A percentile compares a stretch with the other conserved stretches of the same genome.
Conservation (phyloP, 2,797 vertebrate species). For the Antennarius maculatus region DNA sequence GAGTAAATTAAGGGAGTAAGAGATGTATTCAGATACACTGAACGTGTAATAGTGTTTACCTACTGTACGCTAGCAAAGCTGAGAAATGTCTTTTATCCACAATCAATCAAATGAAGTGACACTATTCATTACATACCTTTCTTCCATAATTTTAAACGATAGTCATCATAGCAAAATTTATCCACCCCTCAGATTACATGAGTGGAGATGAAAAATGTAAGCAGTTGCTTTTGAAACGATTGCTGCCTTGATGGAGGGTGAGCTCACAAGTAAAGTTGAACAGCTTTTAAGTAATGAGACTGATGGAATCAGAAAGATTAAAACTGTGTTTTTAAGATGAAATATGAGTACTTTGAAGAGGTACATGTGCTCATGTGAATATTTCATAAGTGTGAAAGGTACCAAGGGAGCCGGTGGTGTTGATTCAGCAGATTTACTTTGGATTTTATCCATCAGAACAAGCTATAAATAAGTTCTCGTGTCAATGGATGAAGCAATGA, state of each 20-base stretch:
- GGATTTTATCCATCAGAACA: conserved; percentile 1
- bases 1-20: not conserved
- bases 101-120: conserved; percentile 5
- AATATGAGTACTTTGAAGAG: conserved; percentile 26
- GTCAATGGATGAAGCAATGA: conserved; percentile 27
- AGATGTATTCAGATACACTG: conserved; percentile 12
- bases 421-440: conserved; percentile 37
- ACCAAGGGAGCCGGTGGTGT: conserved; percentile 8
- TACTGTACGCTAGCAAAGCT: not conserved
- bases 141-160: conserved; percentile 1
- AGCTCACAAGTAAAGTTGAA: conserved; percentile 1
- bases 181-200: conserved; percentile 13
- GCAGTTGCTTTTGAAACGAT: conserved; percentile 20
- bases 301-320: conserved; percentile 24
- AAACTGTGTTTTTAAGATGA: conserved; percentile 23
- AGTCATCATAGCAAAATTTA: conserved; percentile 12
- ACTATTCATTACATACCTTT: conserved; percentile 10
- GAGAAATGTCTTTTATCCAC: conserved; percentile 19
- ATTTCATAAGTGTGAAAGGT: conserved; percentile 22
- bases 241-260: conserved; percentile 1
- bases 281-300: conserved; percentile 21
- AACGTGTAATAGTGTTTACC: conserved; percentile 7
- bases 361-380: conserved; percentile 20
- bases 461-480: conserved; percentile 43
- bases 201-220: conserved; percentile 2